Evolutionary conservation across 2,888 invertebrate genomes (phyloP).

Genomic region (Suillia variegata): DNA sequence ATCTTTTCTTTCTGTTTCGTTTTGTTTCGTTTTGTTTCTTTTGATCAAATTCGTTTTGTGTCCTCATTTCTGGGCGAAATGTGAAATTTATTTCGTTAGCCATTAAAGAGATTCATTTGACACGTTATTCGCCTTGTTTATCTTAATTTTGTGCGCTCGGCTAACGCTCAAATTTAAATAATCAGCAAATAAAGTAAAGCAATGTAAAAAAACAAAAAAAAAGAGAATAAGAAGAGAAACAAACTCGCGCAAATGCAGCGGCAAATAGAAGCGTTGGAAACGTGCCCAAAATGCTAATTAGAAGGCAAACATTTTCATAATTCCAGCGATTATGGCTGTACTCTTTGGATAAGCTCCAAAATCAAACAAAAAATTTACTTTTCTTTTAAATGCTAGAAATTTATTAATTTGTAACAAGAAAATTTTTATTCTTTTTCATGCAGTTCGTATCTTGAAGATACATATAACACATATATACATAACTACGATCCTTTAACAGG

Average conservation of each 20-base stretch:
- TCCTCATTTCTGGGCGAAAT: background rate
- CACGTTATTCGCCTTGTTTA: background rate
- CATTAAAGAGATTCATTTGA: background rate
- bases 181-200: too few species aligned
- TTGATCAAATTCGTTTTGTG: background rate
- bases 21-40: background rate
- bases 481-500: too few species aligned
- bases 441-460: too few species aligned
- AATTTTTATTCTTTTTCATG: too few species aligned
- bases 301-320: slow-evolving; percentile 19
- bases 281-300: slow-evolving; percentile 25
- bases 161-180: background rate
- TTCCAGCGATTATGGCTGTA: slow-evolving; percentile 17
- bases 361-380: slow-evolving; percentile 7
- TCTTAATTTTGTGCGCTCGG: background rate
- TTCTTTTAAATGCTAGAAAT: too few species aligned
- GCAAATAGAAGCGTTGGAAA: too few species aligned
- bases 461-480: too few species aligned
- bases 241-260: background rate
- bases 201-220: too few species aligned
- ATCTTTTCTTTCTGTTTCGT: too few species aligned
- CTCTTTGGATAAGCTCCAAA: slow-evolving; percentile 21
- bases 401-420: too few species aligned
- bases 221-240: background rate
- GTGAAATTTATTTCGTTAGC: background rate